phyloP scores from a whole-genome alignment of 2,113 vertebrate genomes.

The Bungarus multicinctus region DNA sequence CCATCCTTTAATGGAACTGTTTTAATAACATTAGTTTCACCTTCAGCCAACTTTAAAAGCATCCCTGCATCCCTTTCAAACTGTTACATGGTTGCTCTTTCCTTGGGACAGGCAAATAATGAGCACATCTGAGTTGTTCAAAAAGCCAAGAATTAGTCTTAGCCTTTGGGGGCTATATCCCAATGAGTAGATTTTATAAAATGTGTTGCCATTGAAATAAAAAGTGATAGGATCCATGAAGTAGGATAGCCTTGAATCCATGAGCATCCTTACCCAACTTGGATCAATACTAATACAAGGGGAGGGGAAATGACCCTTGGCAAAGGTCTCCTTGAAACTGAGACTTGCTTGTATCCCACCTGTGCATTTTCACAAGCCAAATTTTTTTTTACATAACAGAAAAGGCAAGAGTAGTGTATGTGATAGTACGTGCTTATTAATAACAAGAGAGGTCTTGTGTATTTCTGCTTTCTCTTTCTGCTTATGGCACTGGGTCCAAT shows the following conservation, averaged over 20 bases:
- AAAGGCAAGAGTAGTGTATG: neutral
- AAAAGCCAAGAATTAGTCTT: neutral
- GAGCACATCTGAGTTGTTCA: neutral
- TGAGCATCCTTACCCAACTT: neutral
- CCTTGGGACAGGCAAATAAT: neutral
- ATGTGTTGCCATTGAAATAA: neutral
- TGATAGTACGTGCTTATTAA: neutral
- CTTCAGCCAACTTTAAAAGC: neutral
- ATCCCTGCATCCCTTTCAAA: neutral
- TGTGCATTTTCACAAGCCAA: neutral
- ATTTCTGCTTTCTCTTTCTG: neutral
- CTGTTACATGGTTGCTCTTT: neutral
- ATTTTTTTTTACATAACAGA: neutral
- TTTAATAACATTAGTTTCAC: neutral
- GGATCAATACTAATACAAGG: neutral
- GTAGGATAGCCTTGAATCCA: neutral
- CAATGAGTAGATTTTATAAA: neutral
- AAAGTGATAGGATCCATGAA: neutral
- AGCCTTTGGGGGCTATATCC: neutral
- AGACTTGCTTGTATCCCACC: neutral
- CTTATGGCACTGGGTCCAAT: neutral
- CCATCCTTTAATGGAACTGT: neutral
- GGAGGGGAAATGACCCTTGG: neutral
- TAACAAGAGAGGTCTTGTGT: neutral
- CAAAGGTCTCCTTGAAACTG: neutral